Evolutionary conservation across 2,888 invertebrate genomes (phyloP), one percentile per base, ranked within the genome.

Genomic region (Athalia circularis): DNA sequence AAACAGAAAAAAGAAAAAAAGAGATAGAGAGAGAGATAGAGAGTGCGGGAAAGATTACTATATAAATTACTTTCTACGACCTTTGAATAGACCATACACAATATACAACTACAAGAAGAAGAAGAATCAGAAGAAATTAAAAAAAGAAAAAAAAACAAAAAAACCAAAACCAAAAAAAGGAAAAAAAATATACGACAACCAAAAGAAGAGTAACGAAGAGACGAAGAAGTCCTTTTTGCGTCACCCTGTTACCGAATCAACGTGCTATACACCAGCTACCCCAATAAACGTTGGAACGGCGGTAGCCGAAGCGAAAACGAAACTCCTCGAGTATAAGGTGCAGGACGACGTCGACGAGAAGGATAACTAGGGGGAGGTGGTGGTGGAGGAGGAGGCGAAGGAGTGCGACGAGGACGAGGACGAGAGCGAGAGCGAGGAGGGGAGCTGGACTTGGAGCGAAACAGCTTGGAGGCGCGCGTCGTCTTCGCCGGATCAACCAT

Each of bases 401-500:
- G 78, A 79, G 77, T 80, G 79, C 80, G 80, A 81, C 81, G 80
- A 75, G 79, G 75, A 79, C 57, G 61, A 65, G 70, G 77, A 67
- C 75, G 76, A 74, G 67, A 68, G 61, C 59, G 78, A 76, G 77
- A 62, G 29, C 75, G 70, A 67, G 78, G 65, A 78, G 68, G 67
- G 78, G 48, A 68, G 52, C 64, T 47, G 62, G 74, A 70, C 64
- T 64, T 72, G 68, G 75, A 72, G 77, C 82, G 83, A 85, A 84
- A 86, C 86, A 86, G 87, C 88, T 87, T 89, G 89, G 89, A 89
- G 89, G 89, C 89, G 88, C 89, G 89, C 83, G 89, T 89, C 89
- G 88, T 89, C 89, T 89, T 88, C 88, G 89, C 87, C 88, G 87
- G 87, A 86, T 86, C 89, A 90, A 88, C 88, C 89, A 90, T 90